Conservation (phyloP, 1,140 invertebrate species). For the Apocrypta bakeri region DNA sequence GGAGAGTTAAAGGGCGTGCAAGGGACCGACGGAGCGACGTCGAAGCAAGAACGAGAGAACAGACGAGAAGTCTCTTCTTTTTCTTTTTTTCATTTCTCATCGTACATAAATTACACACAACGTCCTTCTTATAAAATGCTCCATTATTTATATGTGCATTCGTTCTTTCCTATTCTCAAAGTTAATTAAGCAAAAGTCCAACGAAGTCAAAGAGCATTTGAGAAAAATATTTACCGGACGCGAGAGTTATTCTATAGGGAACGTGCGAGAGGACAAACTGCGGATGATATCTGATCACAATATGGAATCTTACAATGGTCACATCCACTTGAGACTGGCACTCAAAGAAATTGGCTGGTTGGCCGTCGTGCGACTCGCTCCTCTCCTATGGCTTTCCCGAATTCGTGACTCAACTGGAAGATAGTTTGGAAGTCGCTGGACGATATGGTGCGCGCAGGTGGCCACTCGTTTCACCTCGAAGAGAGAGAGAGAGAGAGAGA, state of each 20-base stretch:
- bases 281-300: slow-evolving; percentile 67
- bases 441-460: slow-evolving; percentile 56
- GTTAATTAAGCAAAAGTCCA: background rate
- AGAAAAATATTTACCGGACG: slow-evolving; percentile 7
- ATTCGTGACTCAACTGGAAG: slow-evolving; percentile 58
- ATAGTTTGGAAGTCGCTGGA: slow-evolving; percentile 61
- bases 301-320: slow-evolving; percentile 62
- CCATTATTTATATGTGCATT: background rate
- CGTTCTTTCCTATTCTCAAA: background rate
- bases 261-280: slow-evolving; percentile 62
- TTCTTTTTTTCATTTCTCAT: background rate
- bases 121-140: background rate
- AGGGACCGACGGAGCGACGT: slow-evolving; percentile 20
- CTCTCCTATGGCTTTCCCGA: slow-evolving; percentile 23
- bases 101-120: background rate
- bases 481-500: too few species aligned
- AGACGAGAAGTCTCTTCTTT: background rate
- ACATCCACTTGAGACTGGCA: slow-evolving; percentile 60
- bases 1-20: background rate
- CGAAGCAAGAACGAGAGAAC: slow-evolving; percentile 27
- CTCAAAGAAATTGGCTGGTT: slow-evolving; percentile 71
- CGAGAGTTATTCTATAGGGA: slow-evolving; percentile 49
- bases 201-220: background rate
- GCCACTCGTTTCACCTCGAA: slow-evolving; percentile 25
- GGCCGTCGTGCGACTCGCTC: slow-evolving; percentile 59